These are phyloP conservation scores for Drosophila quinaria DNA, from an alignment of 2,888 invertebrate species.

Conservation along the genomic window DNA sequence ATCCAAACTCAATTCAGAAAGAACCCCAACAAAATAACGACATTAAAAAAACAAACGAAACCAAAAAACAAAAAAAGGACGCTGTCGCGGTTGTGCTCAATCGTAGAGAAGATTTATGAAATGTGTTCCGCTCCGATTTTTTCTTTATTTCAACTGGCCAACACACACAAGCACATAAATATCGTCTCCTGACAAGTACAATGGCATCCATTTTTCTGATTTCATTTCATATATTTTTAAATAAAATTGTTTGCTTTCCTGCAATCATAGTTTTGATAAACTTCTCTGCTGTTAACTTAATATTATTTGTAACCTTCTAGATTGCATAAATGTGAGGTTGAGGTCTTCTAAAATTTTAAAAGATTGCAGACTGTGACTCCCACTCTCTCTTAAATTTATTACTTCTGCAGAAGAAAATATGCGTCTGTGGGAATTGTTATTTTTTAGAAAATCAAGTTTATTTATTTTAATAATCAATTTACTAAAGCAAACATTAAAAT, in stretches of 20 bases:
- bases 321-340: no score
- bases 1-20: slow-evolving; percentile 26
- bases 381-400: not conserved
- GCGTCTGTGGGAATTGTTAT: not conserved
- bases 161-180: slow-evolving; percentile 62
- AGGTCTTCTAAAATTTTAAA: no score
- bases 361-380: no score
- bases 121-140: slow-evolving; percentile 60
- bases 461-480: not conserved
- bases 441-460: not conserved
- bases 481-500: not conserved
- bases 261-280: not conserved
- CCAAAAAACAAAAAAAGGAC: not conserved
- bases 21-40: slow-evolving; percentile 52
- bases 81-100: slow-evolving; percentile 65
- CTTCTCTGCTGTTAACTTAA: not conserved
- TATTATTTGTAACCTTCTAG: no score
- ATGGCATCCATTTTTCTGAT: slow-evolving; percentile 36
- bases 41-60: slow-evolving; percentile 45
- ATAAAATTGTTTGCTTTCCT: not conserved
- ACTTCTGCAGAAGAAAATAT: no score
- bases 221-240: slow-evolving; percentile 5
- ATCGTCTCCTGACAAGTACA: slow-evolving; percentile 36
- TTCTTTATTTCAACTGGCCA: slow-evolving; percentile 37
- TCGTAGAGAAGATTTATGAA: slow-evolving; percentile 76